Base-by-base conservation (phyloP, 2,113 vertebrate genomes). In the Natator depressus region DNA sequence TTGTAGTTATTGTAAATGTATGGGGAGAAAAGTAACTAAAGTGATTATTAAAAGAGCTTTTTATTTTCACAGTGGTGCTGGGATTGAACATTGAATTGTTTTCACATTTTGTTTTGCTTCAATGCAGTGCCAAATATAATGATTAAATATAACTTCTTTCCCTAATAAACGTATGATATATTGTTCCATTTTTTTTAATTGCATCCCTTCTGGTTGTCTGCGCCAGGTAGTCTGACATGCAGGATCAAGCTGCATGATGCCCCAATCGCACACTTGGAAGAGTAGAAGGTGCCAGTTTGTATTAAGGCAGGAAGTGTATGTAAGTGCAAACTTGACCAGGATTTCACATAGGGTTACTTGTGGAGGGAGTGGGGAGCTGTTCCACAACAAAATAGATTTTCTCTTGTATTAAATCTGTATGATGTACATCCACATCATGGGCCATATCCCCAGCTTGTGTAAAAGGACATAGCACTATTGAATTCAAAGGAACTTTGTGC, bases 71-170 rank as follows among this genome's bases (percentile, higher is more conserved):
- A 57, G 59, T 50, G 31, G 79, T 82, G 91, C 88, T 85, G 89
- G 22, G 55, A 95, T 94, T 94, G 93, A 90, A 47, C 54, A 85
- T 90, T 95, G 83, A 84, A 90, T 91, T 89, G 47, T 89, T 95
- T 76, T 94, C 38, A 83, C 85, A 16, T 95, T 87, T 69, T 94
- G 94, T 95, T 38, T 38, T 81, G 46, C 80, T 95, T 97, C 47
- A 78, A 27, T 82, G n/a, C 89, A 82, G 85, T 93, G 87, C 80
- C 46, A 86, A 94, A 81, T 86, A 96, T 78, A 92, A 92, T 81
- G 89, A 62, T 90, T 75, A 93, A 89, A 35, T 96, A 94, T 50
- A 90, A 92, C 38, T 72, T 76, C 72, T 86, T 94, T 94, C 91
- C 90, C 83, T 51, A 94, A 91, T 90, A 96, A 95, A 94, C 13